A percentile compares a stretch with the other conserved stretches of the same genome.
Evolutionary conservation across 2,113 vertebrate species (phyloP).

Genomic region (Callipepla californica): DNA sequence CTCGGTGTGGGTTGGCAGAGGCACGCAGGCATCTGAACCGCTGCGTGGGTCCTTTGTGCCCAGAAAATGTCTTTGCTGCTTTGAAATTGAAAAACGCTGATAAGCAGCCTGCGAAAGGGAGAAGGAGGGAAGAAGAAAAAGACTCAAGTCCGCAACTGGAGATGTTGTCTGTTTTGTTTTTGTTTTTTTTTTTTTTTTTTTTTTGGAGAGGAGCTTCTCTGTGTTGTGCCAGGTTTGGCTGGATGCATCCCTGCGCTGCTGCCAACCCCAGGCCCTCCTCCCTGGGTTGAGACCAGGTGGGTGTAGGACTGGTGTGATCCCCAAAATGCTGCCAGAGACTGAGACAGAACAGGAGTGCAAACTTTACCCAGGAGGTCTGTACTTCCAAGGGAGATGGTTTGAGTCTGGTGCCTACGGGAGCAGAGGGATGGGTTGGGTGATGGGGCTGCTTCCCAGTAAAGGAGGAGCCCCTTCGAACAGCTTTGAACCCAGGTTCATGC

Average conservation of each 20-base stretch:
- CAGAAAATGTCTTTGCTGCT: constrained; percentile 43
- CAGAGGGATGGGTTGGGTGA: not conserved
- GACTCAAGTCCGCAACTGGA: not conserved
- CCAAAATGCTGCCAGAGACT: not conserved
- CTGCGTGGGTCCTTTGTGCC: constrained; percentile 44
- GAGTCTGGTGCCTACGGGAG: not conserved
- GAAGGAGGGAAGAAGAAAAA: accelerated
- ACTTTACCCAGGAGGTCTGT: not conserved
- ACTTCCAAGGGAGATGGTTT: not conserved
- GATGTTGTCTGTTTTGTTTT: not conserved
- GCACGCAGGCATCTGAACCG: constrained; percentile 32
- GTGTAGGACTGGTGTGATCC: not conserved
- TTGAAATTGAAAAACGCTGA: constrained; percentile 54
- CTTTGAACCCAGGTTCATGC: accelerated
- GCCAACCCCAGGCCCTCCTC: not conserved
- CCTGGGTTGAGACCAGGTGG: not conserved
- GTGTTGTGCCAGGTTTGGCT: constrained; percentile 7
- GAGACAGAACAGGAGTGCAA: not conserved
- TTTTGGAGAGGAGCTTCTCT: not conserved
- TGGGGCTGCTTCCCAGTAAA: not conserved
- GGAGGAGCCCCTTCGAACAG: not conserved
- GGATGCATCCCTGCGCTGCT: not conserved
- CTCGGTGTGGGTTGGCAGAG: not conserved
- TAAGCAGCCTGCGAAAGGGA: not conserved
- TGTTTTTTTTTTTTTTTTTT: too few species aligned